A percentile compares a stretch with the other conserved stretches of the same genome.
Conservation (phyloP, 2,113 vertebrate species). For the Muntiacus muntjak region DNA sequence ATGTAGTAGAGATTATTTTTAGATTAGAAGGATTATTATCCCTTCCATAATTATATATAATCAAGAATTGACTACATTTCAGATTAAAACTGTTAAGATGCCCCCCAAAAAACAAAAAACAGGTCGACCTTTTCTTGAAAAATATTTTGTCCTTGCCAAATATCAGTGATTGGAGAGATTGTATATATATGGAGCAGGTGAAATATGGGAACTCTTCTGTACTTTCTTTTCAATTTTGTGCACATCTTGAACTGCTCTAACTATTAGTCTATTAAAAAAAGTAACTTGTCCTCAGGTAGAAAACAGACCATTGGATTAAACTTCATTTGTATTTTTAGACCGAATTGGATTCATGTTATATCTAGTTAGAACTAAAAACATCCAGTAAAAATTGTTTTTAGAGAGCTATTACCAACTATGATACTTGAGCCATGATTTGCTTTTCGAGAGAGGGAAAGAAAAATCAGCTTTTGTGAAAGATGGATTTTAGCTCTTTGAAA, state of each 20-base stretch:
- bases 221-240: neutral
- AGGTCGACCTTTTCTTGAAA: constrained; percentile 3
- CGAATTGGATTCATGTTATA: constrained; percentile 25
- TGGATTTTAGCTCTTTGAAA: constrained; percentile 54
- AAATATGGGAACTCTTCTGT: neutral
- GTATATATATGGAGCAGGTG: neutral
- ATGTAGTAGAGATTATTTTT: constrained; percentile 54
- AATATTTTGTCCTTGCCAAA: neutral
- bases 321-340: constrained; percentile 35
- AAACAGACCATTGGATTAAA: constrained; percentile 1
- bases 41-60: constrained; percentile 58
- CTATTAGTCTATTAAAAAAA: neutral
- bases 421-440: constrained; percentile 33
- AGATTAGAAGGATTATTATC: constrained; percentile 53
- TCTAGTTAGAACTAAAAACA: constrained; percentile 38
- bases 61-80: constrained; percentile 40
- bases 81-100: neutral
- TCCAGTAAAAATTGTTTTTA: constrained; percentile 42
- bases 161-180: neutral
- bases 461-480: constrained; percentile 50
- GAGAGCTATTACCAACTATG: constrained; percentile 42
- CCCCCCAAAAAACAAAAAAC: neutral
- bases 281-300: neutral
- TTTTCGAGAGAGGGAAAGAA: constrained; percentile 4
- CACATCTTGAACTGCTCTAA: neutral